A percentile compares a stretch with the other conserved stretches of the same genome.
Evolutionary conservation across 2,113 vertebrate genomes (phyloP).

Genomic region (Rhipidura dahli): DNA sequence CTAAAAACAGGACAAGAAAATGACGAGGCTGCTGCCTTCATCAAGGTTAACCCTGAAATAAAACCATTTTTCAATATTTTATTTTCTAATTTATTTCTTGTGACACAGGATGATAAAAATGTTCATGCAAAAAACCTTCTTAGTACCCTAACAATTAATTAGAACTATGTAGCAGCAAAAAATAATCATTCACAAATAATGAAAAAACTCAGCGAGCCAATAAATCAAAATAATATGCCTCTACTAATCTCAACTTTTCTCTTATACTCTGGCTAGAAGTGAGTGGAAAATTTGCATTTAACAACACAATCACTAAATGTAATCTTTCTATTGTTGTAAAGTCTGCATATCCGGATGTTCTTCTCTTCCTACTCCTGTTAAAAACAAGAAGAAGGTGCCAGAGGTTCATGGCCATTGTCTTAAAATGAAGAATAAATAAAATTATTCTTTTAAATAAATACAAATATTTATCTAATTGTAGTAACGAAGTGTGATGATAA

Average conservation of each 20-base stretch:
- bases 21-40: background rate
- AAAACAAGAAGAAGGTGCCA: background rate
- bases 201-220: background rate
- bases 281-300: background rate
- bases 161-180: background rate
- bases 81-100: background rate
- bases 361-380: background rate
- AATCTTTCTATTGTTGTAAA: background rate
- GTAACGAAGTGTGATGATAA: background rate
- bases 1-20: background rate
- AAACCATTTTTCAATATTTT: background rate
- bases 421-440: background rate
- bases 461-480: background rate
- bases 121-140: background rate
- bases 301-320: background rate
- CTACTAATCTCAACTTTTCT: background rate
- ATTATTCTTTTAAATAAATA: background rate
- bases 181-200: background rate
- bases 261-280: background rate
- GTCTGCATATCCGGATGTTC: background rate
- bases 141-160: background rate
- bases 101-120: background rate
- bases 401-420: background rate
- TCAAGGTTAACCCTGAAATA: background rate
- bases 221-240: constrained; percentile 12